Conservation (phyloP, 2,888 invertebrate species). For the Dione juno region DNA sequence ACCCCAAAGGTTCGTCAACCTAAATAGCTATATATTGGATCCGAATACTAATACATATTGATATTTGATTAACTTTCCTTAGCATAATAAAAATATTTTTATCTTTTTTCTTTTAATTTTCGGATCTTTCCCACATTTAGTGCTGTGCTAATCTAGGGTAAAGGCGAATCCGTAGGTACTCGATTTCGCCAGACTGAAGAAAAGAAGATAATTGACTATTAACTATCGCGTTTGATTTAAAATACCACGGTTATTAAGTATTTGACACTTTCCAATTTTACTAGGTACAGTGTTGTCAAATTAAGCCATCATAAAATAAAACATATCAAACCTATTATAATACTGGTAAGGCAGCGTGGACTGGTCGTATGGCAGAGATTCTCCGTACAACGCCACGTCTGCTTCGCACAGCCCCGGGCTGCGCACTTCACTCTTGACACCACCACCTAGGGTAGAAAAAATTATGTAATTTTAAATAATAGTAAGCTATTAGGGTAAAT, state of each 20-base stretch:
- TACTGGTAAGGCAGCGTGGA: constrained; percentile 87
- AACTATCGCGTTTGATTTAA: too few species aligned
- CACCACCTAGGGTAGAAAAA: constrained; percentile 57
- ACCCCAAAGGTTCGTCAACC: constrained; percentile 44
- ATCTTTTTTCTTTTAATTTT: too few species aligned
- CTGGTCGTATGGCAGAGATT: constrained; percentile 81
- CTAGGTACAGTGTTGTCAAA: too few species aligned
- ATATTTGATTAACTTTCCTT: background rate
- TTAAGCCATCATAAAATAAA: background rate
- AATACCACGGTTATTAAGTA: too few species aligned
- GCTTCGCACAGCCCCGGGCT: constrained; percentile 86
- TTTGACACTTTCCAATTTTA: too few species aligned
- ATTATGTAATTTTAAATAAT: too few species aligned
- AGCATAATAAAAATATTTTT: background rate
- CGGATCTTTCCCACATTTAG: too few species aligned
- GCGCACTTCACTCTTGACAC: constrained; percentile 89
- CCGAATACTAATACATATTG: background rate
- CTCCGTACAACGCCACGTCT: constrained; percentile 80
- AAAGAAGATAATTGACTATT: too few species aligned
- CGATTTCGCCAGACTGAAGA: too few species aligned
- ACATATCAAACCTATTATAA: constrained; percentile 85
- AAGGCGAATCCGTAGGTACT: too few species aligned
- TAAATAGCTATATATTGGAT: constrained; percentile 37
- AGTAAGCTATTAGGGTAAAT: too few species aligned
- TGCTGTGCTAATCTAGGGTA: too few species aligned